Evolutionary conservation across 1,140 invertebrate genomes (phyloP).

Genomic region (Ips typographus): DNA sequence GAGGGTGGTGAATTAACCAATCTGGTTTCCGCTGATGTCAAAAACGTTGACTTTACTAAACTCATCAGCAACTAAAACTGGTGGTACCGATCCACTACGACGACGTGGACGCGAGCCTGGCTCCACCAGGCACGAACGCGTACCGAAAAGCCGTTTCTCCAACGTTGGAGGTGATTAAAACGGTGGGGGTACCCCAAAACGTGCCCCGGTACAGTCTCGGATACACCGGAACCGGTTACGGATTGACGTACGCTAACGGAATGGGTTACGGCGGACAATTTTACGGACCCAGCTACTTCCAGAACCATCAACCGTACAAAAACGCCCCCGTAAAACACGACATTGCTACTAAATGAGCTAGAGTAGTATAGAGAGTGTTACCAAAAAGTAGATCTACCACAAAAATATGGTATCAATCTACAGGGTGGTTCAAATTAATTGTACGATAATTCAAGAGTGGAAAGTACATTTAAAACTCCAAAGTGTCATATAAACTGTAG

Average conservation of each 20-base stretch:
- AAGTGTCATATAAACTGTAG: too few species aligned
- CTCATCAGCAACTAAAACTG: slow-evolving; percentile 44
- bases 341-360: too few species aligned
- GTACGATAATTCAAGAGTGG: too few species aligned
- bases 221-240: slow-evolving; percentile 26
- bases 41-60: neutral
- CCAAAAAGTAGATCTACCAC: too few species aligned
- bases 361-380: too few species aligned
- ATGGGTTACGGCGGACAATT: neutral
- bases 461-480: too few species aligned
- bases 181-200: slow-evolving; percentile 41
- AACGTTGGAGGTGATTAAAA: slow-evolving; percentile 47
- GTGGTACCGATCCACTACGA: slow-evolving; percentile 45
- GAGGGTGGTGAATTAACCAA: too few species aligned
- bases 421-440: too few species aligned
- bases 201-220: slow-evolving; percentile 21
- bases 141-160: slow-evolving; percentile 38
- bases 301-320: slow-evolving; percentile 1
- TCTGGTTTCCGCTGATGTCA: too few species aligned
- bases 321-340: neutral
- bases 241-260: slow-evolving; percentile 8
- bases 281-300: neutral
- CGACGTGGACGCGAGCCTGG: slow-evolving; percentile 31
- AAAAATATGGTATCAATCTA: too few species aligned
- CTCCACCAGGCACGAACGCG: slow-evolving; percentile 40